Conservation (phyloP, 2,797 vertebrate species). For the Lagocephalus sceleratus region DNA sequence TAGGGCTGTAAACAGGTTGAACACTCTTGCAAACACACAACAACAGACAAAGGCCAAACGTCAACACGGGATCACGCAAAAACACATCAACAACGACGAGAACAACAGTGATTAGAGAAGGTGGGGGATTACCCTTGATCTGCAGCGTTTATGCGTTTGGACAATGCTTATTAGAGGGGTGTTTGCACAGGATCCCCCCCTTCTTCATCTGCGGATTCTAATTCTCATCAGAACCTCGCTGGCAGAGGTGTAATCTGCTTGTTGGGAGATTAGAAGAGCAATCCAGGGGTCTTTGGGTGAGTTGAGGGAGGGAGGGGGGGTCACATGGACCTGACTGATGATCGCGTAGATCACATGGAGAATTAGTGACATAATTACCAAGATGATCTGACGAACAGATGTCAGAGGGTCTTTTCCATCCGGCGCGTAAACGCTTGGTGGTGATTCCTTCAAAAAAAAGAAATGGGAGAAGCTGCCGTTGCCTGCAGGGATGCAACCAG, state of each 20-base stretch:
- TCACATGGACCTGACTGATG: constrained; percentile 13
- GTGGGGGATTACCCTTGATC: constrained; percentile 57
- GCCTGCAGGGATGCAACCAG: constrained; percentile 29
- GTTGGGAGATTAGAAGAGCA: constrained; percentile 59
- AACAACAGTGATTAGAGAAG: constrained; percentile 51
- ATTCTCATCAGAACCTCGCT: constrained; percentile 38
- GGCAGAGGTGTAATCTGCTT: constrained; percentile 62
- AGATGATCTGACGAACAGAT: constrained; percentile 62
- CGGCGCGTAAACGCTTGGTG: not conserved
- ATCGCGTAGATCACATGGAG: constrained; percentile 40
- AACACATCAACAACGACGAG: constrained; percentile 25
- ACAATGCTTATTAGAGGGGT: constrained; percentile 35
- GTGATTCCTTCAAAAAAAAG: not conserved
- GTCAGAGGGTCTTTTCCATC: constrained; percentile 13
- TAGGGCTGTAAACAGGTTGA: constrained; percentile 29
- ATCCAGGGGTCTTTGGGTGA: constrained; percentile 32
- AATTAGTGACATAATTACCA: constrained; percentile 51
- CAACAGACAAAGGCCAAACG: constrained; percentile 25
- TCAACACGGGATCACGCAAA: constrained; percentile 10
- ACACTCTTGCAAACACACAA: constrained; percentile 35
- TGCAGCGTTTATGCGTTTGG: constrained; percentile 46
- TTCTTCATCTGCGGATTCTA: constrained; percentile 3
- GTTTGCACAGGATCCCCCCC: constrained; percentile 2
- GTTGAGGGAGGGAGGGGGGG: not conserved
- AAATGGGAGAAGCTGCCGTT: not conserved